Evolutionary conservation across 2,888 invertebrate genomes (phyloP), one percentile per base, ranked within the genome.

Genomic region (Ephialtes manifestator): DNA sequence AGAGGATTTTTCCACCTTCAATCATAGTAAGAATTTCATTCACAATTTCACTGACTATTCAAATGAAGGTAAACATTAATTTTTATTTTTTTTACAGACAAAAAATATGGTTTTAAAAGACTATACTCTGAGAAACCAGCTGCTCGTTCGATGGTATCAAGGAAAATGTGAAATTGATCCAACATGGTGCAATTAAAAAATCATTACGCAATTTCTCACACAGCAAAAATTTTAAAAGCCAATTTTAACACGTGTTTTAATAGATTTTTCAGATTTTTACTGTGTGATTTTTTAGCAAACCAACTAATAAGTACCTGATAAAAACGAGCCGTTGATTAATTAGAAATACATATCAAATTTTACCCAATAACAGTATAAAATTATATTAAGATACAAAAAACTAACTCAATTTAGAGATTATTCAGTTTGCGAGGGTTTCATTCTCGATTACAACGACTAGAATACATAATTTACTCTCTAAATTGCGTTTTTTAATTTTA

Each of bases 71-170:
- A 51, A 13, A 15, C 63, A 63, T 35, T 24, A 11, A 58, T 58
- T 15, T 8, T 65, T n/a, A n/a, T n/a, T 53, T 51, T 51, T 86
- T 90, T 92, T 91, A 80, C 86, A 92, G 92, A 94, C 94, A 28
- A 91, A 94, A 70, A 89, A 92, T 20, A 93, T 94, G 87, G 90
- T 95, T 87, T 90, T 96, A 18, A 95, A 95, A 76, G 94, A 95
- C 39, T 95, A 97, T 83, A 96, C 96, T 5, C 93, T 95, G 60
- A 95, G 95, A 86, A 98, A 99, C 94, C 96, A 96, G 92, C 94
- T 98, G 85, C 96, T 98, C 92, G 95, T 96, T 71, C 94, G 96
- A 84, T 99, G 99, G 99, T 98, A 97, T 93, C 96, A 97, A 94
- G 98, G 97, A 70, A 99, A 99, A 95, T 99, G 99, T 92, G 95